Conservation (phyloP, 2,113 vertebrate genomes). For the Condylura cristata region DNA sequence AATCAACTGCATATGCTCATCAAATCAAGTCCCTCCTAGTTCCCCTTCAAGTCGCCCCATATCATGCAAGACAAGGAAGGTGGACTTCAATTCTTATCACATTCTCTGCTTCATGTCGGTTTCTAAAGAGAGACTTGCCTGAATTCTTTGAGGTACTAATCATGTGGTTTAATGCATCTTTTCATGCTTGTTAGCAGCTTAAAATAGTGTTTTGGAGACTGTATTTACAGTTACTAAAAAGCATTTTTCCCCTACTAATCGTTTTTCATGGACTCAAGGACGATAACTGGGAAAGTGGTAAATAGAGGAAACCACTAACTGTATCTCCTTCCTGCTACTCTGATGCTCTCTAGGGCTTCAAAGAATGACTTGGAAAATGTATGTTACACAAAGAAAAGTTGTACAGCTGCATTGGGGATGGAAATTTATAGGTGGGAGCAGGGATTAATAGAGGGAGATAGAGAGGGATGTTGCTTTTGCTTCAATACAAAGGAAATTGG, state of each 20-base stretch:
- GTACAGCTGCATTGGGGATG: neutral
- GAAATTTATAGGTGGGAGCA: neutral
- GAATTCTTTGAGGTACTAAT: slow-evolving; percentile 45
- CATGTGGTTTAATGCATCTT: slow-evolving; percentile 48
- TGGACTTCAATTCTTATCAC: neutral
- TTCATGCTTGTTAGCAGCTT: slow-evolving; percentile 35
- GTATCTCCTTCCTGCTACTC: slow-evolving; percentile 59
- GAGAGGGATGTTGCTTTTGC: neutral
- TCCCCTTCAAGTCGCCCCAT: neutral
- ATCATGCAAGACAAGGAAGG: neutral
- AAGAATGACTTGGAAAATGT: slow-evolving; percentile 64
- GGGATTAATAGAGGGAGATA: neutral
- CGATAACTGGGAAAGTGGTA: slow-evolving; percentile 47
- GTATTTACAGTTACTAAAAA: slow-evolving; percentile 54
- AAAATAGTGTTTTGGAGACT: slow-evolving; percentile 42
- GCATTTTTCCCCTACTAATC: slow-evolving; percentile 27
- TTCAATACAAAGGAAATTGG: neutral
- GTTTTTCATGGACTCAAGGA: slow-evolving; percentile 43
- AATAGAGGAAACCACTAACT: slow-evolving; percentile 69
- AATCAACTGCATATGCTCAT: neutral
- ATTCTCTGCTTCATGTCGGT: slow-evolving; percentile 19
- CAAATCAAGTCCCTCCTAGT: neutral
- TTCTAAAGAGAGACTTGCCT: slow-evolving; percentile 32
- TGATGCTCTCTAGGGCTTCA: slow-evolving; percentile 16
- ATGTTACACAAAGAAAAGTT: slow-evolving; percentile 8